Evolutionary conservation across 2,888 invertebrate genomes (phyloP), one percentile per base, ranked within the genome.

Genomic region (Panopea generosa): DNA sequence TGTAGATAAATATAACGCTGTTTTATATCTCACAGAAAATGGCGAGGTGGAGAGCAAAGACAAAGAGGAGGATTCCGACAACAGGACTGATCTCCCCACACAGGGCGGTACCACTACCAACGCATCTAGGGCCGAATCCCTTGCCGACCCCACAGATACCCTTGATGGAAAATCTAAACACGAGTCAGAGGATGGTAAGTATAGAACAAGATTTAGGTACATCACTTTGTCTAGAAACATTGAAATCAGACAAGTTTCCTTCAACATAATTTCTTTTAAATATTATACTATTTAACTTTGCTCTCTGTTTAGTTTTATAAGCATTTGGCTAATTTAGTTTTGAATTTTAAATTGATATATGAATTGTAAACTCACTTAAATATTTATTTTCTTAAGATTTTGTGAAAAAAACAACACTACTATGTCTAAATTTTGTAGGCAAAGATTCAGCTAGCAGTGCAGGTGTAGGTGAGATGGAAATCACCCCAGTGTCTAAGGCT

Each of bases 401-500:
- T n/a, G n/a, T n/a, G n/a, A n/a, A n/a, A n/a, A n/a, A n/a, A n/a
- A n/a, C n/a, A n/a, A n/a, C n/a, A n/a, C n/a, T n/a, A n/a, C n/a
- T n/a, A n/a, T n/a, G 11, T 33, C 33, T 11, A 33, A 4, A 33
- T 33, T 50, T 49, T 81, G 11, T 50, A 85, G 84, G 66, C 27
- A 78, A 84, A 50, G 81, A 81, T 9, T 73, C 86, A 0, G 66
- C 84, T 11, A 88, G 87, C 55, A 88, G 87, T 72, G 77, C 84
- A 7, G 90, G 90, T 33, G 90, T 92, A 0, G 92, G 92, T 24
- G 92, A 92, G 63, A 85, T 92, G 70, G 92, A 92, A 80, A 89
- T 91, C 43, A 92, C 92, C 6, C 92, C 93, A 3, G 92, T 92
- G n/a, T 91, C 92, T 38, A 89, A 90, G 29, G 91, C 93, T 53